Evolutionary conservation across 2,113 vertebrate genomes (phyloP), one percentile per base, ranked within the genome.

Genomic region (Riparia riparia): DNA sequence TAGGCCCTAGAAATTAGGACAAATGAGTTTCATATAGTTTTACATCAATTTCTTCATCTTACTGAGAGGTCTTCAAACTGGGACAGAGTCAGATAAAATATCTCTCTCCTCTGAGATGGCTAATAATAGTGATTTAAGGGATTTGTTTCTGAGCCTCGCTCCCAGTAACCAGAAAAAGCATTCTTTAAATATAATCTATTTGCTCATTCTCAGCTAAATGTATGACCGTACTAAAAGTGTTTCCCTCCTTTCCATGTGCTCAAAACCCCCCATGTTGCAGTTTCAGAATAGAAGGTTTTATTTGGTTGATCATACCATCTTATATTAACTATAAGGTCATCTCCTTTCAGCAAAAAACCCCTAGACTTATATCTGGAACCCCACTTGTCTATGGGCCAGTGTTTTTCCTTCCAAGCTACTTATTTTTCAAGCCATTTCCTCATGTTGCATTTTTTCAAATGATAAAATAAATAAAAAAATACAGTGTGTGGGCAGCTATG

Each of bases 61-160:
- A 90, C 51, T 71, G 69, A 82, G 49, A 96, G 69, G 72, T 90
- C 92, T 94, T 86, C 86, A 96, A 96, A 96, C 76, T 94, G 65
- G 96, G 92, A 21, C 96, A 97, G 70, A 94, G 72, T 81, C 76
- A 94, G 61, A 93, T 60, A 92, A 96, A 94, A 69, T 78, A 21
- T 70, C 73, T 90, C 39, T 74, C 54, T 92, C 96, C 93, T 91
- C 73, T 82, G 96, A 96, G 95, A 95, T 50, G 13, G 61, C 90
- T 96, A 95, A 95, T 92, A 94, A 96, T 96, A 96, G 90, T 54
- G 14, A 18, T 93, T 94, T 74, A 74, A 84, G 45, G 39, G 82
- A 94, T 93, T 88, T 86, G 53, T 64, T 96, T 95, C 95, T 82
- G 25, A 90, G 51, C 18, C 16, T 51, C 41, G 7, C 19, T 81